Conservation (phyloP, 1,140 invertebrate species). For the Pararge aegeria region DNA sequence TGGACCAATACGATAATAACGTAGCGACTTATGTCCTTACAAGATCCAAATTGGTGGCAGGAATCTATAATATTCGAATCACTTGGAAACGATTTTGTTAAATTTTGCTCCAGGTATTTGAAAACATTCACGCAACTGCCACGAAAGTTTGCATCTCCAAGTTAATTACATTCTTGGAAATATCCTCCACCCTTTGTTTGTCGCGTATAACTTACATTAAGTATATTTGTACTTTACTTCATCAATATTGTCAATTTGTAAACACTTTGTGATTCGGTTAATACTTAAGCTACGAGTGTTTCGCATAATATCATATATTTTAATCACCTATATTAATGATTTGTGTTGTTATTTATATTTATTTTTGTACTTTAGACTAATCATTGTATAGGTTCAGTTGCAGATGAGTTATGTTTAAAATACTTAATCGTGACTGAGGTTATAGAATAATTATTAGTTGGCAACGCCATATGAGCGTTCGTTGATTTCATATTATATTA, state of each 20-base stretch:
- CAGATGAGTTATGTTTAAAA: slow-evolving; percentile 45
- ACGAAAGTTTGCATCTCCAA: not conserved
- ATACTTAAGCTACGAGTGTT: too few species aligned
- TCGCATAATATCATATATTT: too few species aligned
- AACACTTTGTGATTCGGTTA: too few species aligned
- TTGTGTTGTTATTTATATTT: slow-evolving; percentile 30
- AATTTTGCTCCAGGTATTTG: slow-evolving; percentile 27
- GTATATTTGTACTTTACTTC: not conserved
- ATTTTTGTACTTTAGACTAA: slow-evolving; percentile 28
- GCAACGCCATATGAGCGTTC: slow-evolving; percentile 44
- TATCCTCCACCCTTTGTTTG: not conserved
- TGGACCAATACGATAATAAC: slow-evolving; percentile 43
- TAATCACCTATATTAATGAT: slow-evolving; percentile 24
- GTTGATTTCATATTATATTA: slow-evolving; percentile 67
- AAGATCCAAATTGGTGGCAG: slow-evolving; percentile 37
- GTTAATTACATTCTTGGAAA: slow-evolving; percentile 1
- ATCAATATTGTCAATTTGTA: not conserved
- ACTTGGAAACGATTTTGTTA: slow-evolving; percentile 27
- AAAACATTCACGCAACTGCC: slow-evolving; percentile 31
- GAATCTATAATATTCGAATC: slow-evolving; percentile 43
- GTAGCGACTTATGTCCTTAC: slow-evolving; percentile 34
- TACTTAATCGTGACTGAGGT: slow-evolving; percentile 66
- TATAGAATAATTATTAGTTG: slow-evolving; percentile 66
- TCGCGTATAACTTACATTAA: not conserved
- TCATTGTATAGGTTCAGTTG: slow-evolving; percentile 35